Conservation (phyloP, 2,888 invertebrate genomes). For the Dorcus parallelipipedus region DNA sequence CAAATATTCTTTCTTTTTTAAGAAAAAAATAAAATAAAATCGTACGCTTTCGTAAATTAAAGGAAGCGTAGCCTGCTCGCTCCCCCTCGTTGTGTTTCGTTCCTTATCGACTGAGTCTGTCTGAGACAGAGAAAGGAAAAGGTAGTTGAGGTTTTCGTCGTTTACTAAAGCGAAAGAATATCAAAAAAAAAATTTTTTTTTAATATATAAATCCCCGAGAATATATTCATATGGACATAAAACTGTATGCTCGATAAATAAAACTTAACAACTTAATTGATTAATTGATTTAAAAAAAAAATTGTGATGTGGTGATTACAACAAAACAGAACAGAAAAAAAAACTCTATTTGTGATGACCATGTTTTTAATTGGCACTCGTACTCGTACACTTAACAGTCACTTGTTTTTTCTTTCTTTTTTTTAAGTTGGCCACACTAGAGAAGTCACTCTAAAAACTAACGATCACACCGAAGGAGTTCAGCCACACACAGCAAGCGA, state of each 20-base stretch:
- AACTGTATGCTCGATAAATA: background rate
- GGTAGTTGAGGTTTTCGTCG: too few species aligned
- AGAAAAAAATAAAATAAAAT: too few species aligned
- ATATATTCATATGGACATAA: too few species aligned
- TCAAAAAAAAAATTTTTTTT: too few species aligned
- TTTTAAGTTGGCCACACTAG: constrained; percentile 30
- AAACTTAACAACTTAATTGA: background rate
- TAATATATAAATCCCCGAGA: too few species aligned
- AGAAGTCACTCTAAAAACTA: constrained; percentile 36
- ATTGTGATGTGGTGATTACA: background rate
- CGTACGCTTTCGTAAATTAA: too few species aligned
- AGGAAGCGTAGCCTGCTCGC: too few species aligned
- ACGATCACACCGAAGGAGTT: constrained; percentile 38
- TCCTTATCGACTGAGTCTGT: too few species aligned
- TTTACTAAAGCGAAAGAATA: too few species aligned
- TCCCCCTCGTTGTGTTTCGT: too few species aligned
- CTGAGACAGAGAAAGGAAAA: too few species aligned
- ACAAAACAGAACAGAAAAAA: constrained; percentile 3
- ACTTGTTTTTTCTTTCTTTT: constrained; percentile 1
- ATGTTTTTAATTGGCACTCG: constrained; percentile 18
- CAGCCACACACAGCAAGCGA: constrained; percentile 10
- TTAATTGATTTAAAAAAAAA: constrained; percentile 1
- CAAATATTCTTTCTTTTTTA: constrained; percentile 4
- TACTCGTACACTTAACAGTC: constrained; percentile 15
- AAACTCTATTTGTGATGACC: constrained; percentile 17